Evolutionary conservation across 1,140 invertebrate genomes (phyloP), one percentile per base, ranked within the genome.

Genomic region (Drosophila gunungcola): DNA sequence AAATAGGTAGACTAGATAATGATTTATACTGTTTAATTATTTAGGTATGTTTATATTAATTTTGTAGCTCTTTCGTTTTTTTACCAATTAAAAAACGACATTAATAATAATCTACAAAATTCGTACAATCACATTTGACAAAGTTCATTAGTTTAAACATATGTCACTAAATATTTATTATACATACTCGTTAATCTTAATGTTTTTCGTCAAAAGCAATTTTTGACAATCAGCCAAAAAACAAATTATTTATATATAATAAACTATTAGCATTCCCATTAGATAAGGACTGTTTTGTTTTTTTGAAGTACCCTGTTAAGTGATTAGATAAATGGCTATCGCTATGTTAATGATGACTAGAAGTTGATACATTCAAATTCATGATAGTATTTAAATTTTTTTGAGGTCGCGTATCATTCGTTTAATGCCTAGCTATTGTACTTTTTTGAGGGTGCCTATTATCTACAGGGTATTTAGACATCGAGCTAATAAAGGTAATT

Each of bases 261-360:
- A 13, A 36, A 16, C 16, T 39, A 27, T 45, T 16, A 45, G 4
- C 56, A 46, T 45, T 34, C 1, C 2, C 12, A 16, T 10, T 6
- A 21, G 64, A 63, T 68, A 51, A 64, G 16, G 36, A 9, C 0
- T 16, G 29, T 34, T 36, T 63, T 51, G 27, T 10, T 34, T 67
- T 63, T 63, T n/a, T 13, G 3, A 16, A 29, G 6, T 25, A 10
- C 12, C 10, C 4, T 58, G 25, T 25, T 13, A 43, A 32, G 2
- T 38, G 63, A 68, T 48, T 16, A 67, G 48, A 69, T 67, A 38
- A 29, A 63, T 51, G 38, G 0, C 16, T n/a, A 16, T 27, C 4
- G 3, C 9, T 41, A 10, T 4, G 32, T 3, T 41, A 32, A 48
- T 32, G 16, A 11, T 41, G 38, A 64, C 64, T 29, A 64, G 46